Evolutionary conservation across 2,888 invertebrate species (phyloP).

Genomic region (Strigamia crassipes): DNA sequence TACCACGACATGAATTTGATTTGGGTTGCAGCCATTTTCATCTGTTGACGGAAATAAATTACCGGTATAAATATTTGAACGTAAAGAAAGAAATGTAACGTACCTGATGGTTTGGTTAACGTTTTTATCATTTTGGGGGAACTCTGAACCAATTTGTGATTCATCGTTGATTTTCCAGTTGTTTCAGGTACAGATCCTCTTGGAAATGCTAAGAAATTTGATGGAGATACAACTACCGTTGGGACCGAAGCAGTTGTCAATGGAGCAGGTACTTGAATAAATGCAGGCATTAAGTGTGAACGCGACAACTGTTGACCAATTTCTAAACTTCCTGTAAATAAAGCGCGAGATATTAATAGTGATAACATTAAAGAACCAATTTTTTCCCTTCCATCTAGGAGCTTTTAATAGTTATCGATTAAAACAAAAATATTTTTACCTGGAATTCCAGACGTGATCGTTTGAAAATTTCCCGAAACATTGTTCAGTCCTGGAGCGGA

Average conservation of each 20-base stretch:
- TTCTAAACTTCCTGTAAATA: constrained; percentile 33
- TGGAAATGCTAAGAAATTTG: constrained; percentile 18
- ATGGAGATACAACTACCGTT: constrained; percentile 14
- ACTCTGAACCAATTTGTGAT: not conserved
- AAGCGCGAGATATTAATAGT: not conserved
- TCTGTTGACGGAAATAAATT: not conserved
- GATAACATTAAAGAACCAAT: not conserved
- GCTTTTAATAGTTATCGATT: too few relatives aligned
- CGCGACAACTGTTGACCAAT: constrained; percentile 3
- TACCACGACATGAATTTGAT: constrained; percentile 40
- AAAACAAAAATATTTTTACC: not conserved
- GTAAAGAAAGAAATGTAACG: not conserved
- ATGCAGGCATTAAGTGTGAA: constrained; percentile 20
- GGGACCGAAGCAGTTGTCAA: constrained; percentile 22
- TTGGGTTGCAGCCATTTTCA: constrained; percentile 4
- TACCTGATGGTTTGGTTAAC: not conserved
- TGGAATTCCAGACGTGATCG: constrained; percentile 13
- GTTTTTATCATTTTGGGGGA: not conserved
- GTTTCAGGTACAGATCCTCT: not conserved
- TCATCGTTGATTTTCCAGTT: not conserved
- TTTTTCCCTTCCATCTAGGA: not conserved
- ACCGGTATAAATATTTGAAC: not conserved
- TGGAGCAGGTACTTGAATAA: constrained; percentile 44
- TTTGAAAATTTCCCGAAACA: constrained; percentile 2
- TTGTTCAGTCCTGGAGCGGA: constrained; percentile 15